Base-by-base conservation (phyloP, 1,140 invertebrate genomes). In the Drosophila busckii region DNA sequence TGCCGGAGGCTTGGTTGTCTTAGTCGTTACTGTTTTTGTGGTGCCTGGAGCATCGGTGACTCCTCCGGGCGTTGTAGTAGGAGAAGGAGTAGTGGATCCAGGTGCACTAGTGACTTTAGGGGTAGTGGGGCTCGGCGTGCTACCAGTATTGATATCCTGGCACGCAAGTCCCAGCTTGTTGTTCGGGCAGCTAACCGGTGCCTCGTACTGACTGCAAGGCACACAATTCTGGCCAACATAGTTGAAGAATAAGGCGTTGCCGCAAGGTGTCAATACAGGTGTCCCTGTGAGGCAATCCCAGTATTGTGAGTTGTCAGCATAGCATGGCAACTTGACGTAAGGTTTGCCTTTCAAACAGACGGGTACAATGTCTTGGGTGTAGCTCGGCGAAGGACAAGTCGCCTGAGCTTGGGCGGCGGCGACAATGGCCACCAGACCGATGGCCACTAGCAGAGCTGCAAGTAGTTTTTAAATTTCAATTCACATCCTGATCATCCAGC, bases 251-350 rank as follows among this genome's bases (percentile, higher is more conserved):
- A 62, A 16, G 10, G 0, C 2, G 12, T 17, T 3, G 3, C 2
- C 0, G 13, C 0, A 2, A 5, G 0, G 3, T 68, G 4, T 26
- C 37, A 35, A 2, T 0, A 19, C 4, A 1, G 22, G 10, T 2
- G 6, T 5, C 4, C 8, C 15, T 0, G n/a, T 19, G 0, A 0
- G 0, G 29, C 73, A 78, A n/a, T n/a, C n/a, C n/a, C n/a, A 1
- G 10, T 0, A 16, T 62, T 85, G 37, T 45, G 83, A 3, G 41
- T 23, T 1, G 22, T 12, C 7, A 26, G 22, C 9, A 7, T 85
- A 85, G 38, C 49, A 52, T 4, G 83, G 71, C 40, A 78, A 23
- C 26, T 10, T n/a, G 3, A 84, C 8, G 2, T 19, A 28, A n/a
- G 16, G 2, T 5, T 12, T 3, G 13, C 31, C 5, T 0, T 10